Evolutionary conservation across 2,888 invertebrate species (phyloP), one percentile per base, ranked within the genome.

Genomic region (Drosophila stalkeri): DNA sequence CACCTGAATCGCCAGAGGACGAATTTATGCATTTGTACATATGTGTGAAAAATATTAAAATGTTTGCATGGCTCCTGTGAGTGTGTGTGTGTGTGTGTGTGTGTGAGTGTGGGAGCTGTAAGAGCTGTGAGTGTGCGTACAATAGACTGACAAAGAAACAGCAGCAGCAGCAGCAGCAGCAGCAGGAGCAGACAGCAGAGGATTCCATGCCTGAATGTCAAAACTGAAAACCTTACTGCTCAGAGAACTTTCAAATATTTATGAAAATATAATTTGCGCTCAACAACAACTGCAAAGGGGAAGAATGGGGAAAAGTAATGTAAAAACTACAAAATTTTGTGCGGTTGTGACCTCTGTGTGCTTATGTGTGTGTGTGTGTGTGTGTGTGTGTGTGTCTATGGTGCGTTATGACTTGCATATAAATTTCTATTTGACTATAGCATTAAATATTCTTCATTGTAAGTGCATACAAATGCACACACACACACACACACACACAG

Each of bases 241-340:
- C 61, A 18, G 64, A 64, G 60, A 51, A 62, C 62, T 64, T 82
- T 80, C 77, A 87, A 89, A 89, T 87, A 86, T 89, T 86, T 86
- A 89, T 86, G 85, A 81, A 86, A 86, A 86, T 89, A 82, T 85
- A 82, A 86, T 89, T 89, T 89, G 79, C 72, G 57, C 66, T 71
- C 73, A 55, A 68, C 77, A 62, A 61, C 55, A 55, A 27, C n/a
- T 16, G 18, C 31, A 27, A 33, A n/a, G 44, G 3, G 6, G 37
- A 31, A 14, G n/a, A 23, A n/a, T 20, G 12, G 6, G 37, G 27
- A 14, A 33, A 18, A 62, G 35, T 35, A 27, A 14, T 47, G 71
- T 54, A 59, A 55, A 60, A 72, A 71, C 46, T 43, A 27, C 55
- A 79, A 64, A 78, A 74, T 62, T 27, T 56, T 77, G 27, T 64